Evolutionary conservation across 1,140 invertebrate genomes (phyloP), one percentile per base, ranked within the genome.

Genomic region (Archivesica marissinica): DNA sequence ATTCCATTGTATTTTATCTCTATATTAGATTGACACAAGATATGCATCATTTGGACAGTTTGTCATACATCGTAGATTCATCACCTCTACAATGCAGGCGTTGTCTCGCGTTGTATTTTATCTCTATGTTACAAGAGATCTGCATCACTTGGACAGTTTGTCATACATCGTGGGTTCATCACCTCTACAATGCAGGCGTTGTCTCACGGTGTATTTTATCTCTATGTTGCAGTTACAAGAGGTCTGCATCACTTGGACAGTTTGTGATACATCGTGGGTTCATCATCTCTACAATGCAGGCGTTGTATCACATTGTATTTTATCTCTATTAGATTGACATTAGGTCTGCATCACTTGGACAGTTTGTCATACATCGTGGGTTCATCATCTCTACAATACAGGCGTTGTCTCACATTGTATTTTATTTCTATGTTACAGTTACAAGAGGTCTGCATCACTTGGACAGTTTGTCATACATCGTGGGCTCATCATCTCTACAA

Each of bases 181-280:
- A 99, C 99, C 76, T 99, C 98, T 11, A 99, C 98, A 15, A 99
- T 99, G 97, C 99, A 99, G 93, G 99, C 98, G 7, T 97, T 99
- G 30, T 99, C 99, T 94, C 99, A 98, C 23, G 98, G 98, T 30
- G 98, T 99, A 13, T 99, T 99, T 95, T 99, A 99, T 95, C 97
- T 99, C 17, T 52, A 47, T 28, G 50, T 54, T 91, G 39, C 89
- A 97, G 98, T 88, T 99, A 99, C 91, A 99, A 99, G 95, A 95
- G 99, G 66, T 99, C 99, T 1, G 98, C 99, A 23, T 97, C 98
- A 0, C 95, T 99, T 0, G 97, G 97, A 90, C 99, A 99, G 94
- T 99, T 99, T 94, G 99, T 99, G 52, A 99, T 99, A 92, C 99
- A 99, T 94, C 95, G 99, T 61, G 99, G 99, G 78, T 95, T 99